Evolutionary conservation across 2,113 vertebrate species (phyloP).

Genomic region (Oncorhynchus kisutch): DNA sequence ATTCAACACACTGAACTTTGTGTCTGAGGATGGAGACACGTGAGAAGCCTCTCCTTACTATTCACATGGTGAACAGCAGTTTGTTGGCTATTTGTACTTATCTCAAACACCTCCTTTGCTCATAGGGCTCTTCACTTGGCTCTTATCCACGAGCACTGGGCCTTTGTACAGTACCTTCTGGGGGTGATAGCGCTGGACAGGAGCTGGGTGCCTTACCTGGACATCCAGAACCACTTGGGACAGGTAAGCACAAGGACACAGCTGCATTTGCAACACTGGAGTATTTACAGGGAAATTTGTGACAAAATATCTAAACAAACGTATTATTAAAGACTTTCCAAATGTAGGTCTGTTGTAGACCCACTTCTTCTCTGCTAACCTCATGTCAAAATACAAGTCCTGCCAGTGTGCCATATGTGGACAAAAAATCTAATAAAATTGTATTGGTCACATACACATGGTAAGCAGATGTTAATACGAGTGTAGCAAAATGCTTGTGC

Average conservation of each 20-base stretch:
- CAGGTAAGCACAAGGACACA: constrained; percentile 61
- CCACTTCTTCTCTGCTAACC: too few relatives aligned
- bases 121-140: constrained; percentile 75
- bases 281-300: too few relatives aligned
- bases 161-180: constrained; percentile 73
- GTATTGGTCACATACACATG: too few relatives aligned
- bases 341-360: too few relatives aligned
- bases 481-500: too few relatives aligned
- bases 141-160: constrained; percentile 76
- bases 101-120: neutral
- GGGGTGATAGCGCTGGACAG: constrained; percentile 54
- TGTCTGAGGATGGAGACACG: constrained; percentile 81
- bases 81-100: neutral
- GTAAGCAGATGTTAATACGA: too few relatives aligned
- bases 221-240: constrained; percentile 80
- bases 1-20: constrained; percentile 65
- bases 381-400: too few relatives aligned
- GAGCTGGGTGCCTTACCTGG: constrained; percentile 67
- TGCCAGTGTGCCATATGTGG: too few relatives aligned
- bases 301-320: too few relatives aligned
- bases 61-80: neutral
- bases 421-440: too few relatives aligned
- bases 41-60: constrained; percentile 49
- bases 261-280: neutral
- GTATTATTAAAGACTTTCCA: too few relatives aligned